Evolutionary conservation across 53 echinoderm and acorn worm genomes (phyloP).

Genomic region (Holothuria scabra): DNA sequence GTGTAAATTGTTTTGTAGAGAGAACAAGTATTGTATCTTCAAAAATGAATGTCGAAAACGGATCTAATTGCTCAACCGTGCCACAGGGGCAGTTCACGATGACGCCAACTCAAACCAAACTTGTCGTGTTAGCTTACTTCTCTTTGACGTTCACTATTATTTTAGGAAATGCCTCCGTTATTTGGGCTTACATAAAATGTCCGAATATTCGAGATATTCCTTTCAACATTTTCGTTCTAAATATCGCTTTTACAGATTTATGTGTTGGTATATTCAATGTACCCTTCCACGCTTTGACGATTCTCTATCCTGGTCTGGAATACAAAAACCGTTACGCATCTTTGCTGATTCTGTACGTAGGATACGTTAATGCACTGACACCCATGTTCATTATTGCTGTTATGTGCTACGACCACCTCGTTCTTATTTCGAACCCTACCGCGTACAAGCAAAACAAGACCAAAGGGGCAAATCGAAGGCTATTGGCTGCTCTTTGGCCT

Average conservation of each 20-base stretch:
- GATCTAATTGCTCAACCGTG: too few species aligned
- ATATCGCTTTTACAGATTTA: background rate
- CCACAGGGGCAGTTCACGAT: too few species aligned
- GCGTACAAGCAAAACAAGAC: background rate
- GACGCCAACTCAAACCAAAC: background rate
- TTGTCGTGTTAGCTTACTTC: background rate
- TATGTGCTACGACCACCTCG: background rate
- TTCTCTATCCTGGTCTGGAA: background rate
- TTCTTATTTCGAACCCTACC: slow-evolving; percentile 1
- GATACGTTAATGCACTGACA: slow-evolving; percentile 1
- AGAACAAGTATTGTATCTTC: too few species aligned
- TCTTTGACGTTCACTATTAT: background rate
- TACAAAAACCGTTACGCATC: background rate
- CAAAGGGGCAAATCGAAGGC: background rate
- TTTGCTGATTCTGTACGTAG: background rate
- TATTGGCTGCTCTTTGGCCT: background rate
- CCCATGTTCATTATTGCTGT: background rate
- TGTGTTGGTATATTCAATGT: slow-evolving; percentile 6
- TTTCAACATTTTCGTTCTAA: slow-evolving; percentile 5
- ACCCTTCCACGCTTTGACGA: slow-evolving; percentile 8
- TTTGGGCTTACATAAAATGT: background rate
- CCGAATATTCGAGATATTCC: background rate
- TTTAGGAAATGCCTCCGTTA: background rate
- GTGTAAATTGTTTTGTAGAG: too few species aligned
- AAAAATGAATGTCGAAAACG: too few species aligned